phyloP scores from a whole-genome alignment of 1,140 invertebrate species.

The Drosophila micromelanica region DNA sequence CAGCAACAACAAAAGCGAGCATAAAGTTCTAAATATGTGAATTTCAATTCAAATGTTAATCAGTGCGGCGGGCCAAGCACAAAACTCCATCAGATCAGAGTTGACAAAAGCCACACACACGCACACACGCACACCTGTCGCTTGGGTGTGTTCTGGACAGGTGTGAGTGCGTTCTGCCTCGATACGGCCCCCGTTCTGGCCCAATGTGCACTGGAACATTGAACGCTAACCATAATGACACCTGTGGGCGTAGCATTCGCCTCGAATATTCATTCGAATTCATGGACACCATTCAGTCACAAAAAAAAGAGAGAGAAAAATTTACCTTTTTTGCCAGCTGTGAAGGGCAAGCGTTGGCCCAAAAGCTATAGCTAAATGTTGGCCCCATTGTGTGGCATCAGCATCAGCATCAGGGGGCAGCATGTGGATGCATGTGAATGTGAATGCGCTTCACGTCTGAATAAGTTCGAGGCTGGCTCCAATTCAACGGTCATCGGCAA shows the following conservation, averaged over 20 bases:
- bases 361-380: constrained; percentile 59
- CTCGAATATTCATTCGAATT: constrained; percentile 35
- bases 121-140: constrained; percentile 14
- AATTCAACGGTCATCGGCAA: constrained; percentile 25
- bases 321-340: constrained; percentile 51
- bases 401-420: constrained; percentile 45
- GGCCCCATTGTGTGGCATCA: constrained; percentile 43
- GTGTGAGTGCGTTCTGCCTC: constrained; percentile 47
- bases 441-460: constrained; percentile 73
- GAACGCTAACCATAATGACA: constrained; percentile 71
- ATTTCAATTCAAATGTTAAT: constrained; percentile 83
- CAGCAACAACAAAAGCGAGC: constrained; percentile 41
- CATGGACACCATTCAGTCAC: constrained; percentile 61
- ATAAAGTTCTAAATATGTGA: constrained; percentile 76
- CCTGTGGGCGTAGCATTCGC: constrained; percentile 58
- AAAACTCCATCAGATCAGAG: constrained; percentile 54
- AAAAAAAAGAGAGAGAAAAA: background rate
- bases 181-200: constrained; percentile 62
- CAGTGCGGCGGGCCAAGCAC: constrained; percentile 59
- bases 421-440: constrained; percentile 30
- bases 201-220: constrained; percentile 65
- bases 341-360: constrained; percentile 63
- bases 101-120: constrained; percentile 59
- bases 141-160: constrained; percentile 34
- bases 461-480: constrained; percentile 77